phyloP scores from a whole-genome alignment of 92 coral and sea anemone genomes.

The Micromussa lordhowensis region DNA sequence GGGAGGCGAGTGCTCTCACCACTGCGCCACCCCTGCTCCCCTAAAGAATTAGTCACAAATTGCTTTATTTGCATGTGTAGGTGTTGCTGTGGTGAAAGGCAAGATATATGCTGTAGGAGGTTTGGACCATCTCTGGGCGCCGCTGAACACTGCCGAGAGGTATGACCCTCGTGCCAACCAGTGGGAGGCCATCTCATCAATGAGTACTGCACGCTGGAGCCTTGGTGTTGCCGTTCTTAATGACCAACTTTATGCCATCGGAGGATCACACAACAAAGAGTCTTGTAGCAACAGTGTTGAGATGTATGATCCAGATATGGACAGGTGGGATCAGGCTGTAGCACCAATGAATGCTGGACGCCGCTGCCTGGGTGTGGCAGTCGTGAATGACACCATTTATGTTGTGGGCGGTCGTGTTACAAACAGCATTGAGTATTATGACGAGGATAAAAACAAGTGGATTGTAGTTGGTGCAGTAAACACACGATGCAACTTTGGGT shows the following conservation, averaged over 20 bases:
- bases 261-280: slow-evolving; percentile 96
- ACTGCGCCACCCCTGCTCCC: too few species aligned
- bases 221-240: slow-evolving; percentile 97
- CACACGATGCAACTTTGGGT: slow-evolving; percentile 97
- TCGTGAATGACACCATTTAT: slow-evolving; percentile 95
- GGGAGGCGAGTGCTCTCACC: too few species aligned
- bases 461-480: slow-evolving; percentile 96
- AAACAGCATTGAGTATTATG: slow-evolving; percentile 97
- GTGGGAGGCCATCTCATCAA: slow-evolving; percentile 91
- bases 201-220: slow-evolving; percentile 98
- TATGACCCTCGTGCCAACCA: slow-evolving; percentile 80
- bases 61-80: slow-evolving; percentile 26
- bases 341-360: slow-evolving; percentile 98
- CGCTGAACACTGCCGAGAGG: slow-evolving; percentile 92
- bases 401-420: slow-evolving; percentile 99
- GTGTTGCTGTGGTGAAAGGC: slow-evolving; percentile 93
- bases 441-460: slow-evolving; percentile 89
- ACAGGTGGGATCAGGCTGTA: slow-evolving; percentile 90
- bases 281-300: slow-evolving; percentile 94
- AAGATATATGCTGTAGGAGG: slow-evolving; percentile 99
- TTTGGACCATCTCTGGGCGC: slow-evolving; percentile 97
- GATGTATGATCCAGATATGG: slow-evolving; percentile 77
- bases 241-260: slow-evolving; percentile 91
- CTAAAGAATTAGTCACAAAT: too few species aligned
- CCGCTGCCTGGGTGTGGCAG: slow-evolving; percentile 98